Evolutionary conservation across 2,797 vertebrate genomes (phyloP).

Genomic region (Muscicapa comitata): DNA sequence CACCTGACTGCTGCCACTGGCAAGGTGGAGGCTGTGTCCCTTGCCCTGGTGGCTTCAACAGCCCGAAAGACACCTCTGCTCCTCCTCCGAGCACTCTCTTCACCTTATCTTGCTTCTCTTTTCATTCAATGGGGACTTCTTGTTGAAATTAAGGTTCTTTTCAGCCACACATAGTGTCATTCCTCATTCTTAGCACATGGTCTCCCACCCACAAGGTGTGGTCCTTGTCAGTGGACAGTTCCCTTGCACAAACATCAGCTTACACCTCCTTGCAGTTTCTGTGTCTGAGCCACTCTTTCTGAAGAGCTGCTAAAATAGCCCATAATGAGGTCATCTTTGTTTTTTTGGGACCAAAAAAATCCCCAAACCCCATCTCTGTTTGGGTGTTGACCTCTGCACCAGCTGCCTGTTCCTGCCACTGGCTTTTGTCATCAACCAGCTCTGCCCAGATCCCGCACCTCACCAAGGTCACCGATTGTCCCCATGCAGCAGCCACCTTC

Average conservation of each 20-base stretch:
- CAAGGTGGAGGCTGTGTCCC: rapidly evolving
- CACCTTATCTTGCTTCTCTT: rapidly evolving
- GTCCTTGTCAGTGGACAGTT: neutral
- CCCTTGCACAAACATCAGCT: neutral
- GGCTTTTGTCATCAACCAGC: neutral
- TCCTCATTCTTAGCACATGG: neutral
- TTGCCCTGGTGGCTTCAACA: rapidly evolving
- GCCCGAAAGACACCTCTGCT: neutral
- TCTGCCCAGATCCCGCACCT: neutral
- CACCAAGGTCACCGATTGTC: neutral
- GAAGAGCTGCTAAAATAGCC: slow-evolving; percentile 31
- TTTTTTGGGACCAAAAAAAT: neutral
- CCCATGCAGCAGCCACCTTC: neutral
- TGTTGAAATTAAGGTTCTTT: neutral
- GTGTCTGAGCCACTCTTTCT: slow-evolving; percentile 3
- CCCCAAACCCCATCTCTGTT: neutral
- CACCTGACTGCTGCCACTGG: rapidly evolving
- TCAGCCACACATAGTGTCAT: neutral
- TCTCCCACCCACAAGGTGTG: neutral
- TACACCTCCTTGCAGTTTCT: neutral
- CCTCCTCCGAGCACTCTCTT: neutral
- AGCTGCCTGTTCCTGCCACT: neutral
- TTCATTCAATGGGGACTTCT: neutral
- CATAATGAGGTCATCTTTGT: neutral
- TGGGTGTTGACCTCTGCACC: neutral